These are phyloP conservation scores for Diplosoma virens DNA, from an alignment of 23 tunicate species.

Conservation along the genomic window DNA sequence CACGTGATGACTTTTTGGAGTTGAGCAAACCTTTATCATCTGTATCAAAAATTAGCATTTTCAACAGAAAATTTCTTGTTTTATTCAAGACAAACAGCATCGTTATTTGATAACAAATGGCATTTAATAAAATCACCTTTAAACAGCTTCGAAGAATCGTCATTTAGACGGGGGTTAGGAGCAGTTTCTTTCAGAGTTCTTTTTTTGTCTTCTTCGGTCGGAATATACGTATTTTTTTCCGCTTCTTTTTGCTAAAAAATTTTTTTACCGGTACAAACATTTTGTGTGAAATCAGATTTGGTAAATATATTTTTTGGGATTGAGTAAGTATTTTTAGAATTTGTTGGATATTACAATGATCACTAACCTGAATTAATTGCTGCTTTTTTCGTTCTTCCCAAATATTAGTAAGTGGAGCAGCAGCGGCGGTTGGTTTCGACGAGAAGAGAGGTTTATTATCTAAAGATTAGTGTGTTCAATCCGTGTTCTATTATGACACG, in stretches of 20 bases:
- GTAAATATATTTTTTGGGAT: too few relatives aligned
- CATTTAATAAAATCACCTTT: slow-evolving; percentile 10
- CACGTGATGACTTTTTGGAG: not conserved
- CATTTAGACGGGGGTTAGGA: slow-evolving; percentile 17
- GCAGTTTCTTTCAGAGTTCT: slow-evolving; percentile 95
- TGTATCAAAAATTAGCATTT: not conserved
- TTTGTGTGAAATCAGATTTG: not conserved
- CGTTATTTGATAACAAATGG: too few relatives aligned
- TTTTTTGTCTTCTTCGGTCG: slow-evolving; percentile 86
- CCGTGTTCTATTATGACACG: not conserved
- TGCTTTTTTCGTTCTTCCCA: slow-evolving; percentile 91
- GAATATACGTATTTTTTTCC: slow-evolving; percentile 62
- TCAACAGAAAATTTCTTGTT: not conserved
- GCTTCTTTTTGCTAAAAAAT: slow-evolving; percentile 24
- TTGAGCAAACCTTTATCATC: not conserved
- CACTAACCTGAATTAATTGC: slow-evolving; percentile 1
- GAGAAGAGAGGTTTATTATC: not conserved
- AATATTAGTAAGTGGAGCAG: slow-evolving; percentile 78
- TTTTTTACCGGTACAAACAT: not conserved
- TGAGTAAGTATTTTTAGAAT: too few relatives aligned
- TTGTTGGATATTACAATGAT: not conserved
- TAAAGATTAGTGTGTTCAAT: not conserved
- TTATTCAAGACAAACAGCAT: not conserved
- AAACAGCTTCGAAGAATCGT: not conserved
- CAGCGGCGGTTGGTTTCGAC: slow-evolving; percentile 34